Base-by-base conservation (phyloP, 2,113 vertebrate species). In the Shinisaurus crocodilurus region DNA sequence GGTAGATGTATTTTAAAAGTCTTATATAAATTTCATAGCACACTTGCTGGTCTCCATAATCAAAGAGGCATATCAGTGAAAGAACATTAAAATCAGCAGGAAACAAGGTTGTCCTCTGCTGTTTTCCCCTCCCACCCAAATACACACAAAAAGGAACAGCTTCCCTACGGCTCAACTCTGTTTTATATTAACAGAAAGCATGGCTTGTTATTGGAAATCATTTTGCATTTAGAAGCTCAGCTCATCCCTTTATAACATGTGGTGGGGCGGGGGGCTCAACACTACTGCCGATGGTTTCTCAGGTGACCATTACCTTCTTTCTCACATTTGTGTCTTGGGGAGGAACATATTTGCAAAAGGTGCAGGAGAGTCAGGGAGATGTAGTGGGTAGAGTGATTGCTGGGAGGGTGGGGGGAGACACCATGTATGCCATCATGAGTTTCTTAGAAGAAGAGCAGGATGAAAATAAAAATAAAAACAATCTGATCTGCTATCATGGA, bases 151-250 rank as follows among this genome's bases (percentile, higher is more conserved):
- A 88, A 95, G 93, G 93, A 87, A 88, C 84, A 18, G 83, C 91
- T 90, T 85, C 90, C 25, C 16, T 60, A 40, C 54, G 29, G 57
- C 90, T 81, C 85, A 88, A 87, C 67, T 5, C 40, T 23, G 57
- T 48, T 40, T 25, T 82, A n/a, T 92, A 94, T 92, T 95, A 96
- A 95, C 93, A 96, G 86, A 94, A 87, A 91, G 80, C 92, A 89
- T 79, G 25, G 94, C 32, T 92, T 90, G 93, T 94, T 92, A 89
- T 95, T 92, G 94, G 93, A 92, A 91, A 87, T 90, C 92, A 81
- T 90, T 57, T 94, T 91, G 82, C 92, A 72, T 92, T 91, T 93
- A 94, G 94, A 92, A 96, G 93, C 45, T 94, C n/a, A n/a, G n/a
- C 69, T 45, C 57, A 90, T 82, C 48, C 90, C 79, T 90, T 92